phyloP scores from a whole-genome alignment of 2,113 vertebrate genomes.

The Neogobius melanostomus region DNA sequence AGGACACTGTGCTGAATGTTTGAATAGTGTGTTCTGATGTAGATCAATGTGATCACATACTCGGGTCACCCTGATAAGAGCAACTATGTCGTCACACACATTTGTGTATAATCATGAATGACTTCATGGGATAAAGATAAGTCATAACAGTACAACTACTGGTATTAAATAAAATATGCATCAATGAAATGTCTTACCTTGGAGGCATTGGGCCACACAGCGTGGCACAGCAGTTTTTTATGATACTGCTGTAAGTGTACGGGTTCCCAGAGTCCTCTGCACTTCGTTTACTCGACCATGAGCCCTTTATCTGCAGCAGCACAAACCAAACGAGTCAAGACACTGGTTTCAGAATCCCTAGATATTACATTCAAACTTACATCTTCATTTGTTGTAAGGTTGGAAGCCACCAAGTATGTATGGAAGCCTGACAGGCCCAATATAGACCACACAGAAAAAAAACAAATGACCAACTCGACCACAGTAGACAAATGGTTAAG shows the following conservation, averaged over 20 bases:
- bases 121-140: too few species aligned
- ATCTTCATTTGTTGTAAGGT: slow-evolving; percentile 96
- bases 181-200: slow-evolving; percentile 77
- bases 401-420: slow-evolving; percentile 95
- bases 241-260: slow-evolving; percentile 91
- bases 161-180: neutral
- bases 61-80: too few species aligned
- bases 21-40: too few species aligned
- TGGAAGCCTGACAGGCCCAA: slow-evolving; percentile 98
- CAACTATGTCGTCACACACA: too few species aligned
- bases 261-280: slow-evolving; percentile 88
- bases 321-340: neutral
- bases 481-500: slow-evolving; percentile 85
- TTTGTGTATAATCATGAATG: too few species aligned
- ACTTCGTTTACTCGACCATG: slow-evolving; percentile 91
- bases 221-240: slow-evolving; percentile 93
- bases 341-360: neutral
- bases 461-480: slow-evolving; percentile 93
- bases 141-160: too few species aligned
- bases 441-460: slow-evolving; percentile 98
- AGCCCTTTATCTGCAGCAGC: slow-evolving; percentile 87
- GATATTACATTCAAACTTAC: slow-evolving; percentile 77
- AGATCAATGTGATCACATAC: too few species aligned
- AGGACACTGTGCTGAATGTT: too few species aligned
- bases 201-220: slow-evolving; percentile 93